These are phyloP conservation scores for Lagopus leucura DNA, from an alignment of 2,113 vertebrate genomes.

Conservation along the genomic window DNA sequence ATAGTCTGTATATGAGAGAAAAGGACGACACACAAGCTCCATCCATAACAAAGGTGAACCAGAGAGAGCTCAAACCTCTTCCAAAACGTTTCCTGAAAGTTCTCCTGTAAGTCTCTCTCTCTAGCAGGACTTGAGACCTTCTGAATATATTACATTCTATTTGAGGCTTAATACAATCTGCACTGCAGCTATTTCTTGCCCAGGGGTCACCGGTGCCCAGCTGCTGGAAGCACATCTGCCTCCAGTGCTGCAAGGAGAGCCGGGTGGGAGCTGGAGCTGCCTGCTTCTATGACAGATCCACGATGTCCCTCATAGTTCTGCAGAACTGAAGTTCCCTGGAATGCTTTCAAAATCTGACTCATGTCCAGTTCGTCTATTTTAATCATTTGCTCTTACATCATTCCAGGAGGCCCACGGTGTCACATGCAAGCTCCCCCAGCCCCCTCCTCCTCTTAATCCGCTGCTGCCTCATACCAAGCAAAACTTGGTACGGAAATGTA, in stretches of 20 bases:
- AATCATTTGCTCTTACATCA: constrained; percentile 74
- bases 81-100: not conserved
- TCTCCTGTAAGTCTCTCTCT: not conserved
- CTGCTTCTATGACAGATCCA: constrained; percentile 46
- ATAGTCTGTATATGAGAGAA: not conserved
- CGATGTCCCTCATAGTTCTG: constrained; percentile 52
- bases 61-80: not conserved
- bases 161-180: not conserved
- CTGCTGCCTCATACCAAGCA: not conserved
- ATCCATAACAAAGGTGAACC: not conserved
- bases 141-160: not conserved
- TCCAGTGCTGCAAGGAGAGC: not conserved
- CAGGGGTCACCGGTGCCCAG: not conserved
- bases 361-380: constrained; percentile 73
- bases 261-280: not conserved
- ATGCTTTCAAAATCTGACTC: constrained; percentile 73
- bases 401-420: constrained; percentile 60
- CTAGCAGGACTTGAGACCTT: not conserved
- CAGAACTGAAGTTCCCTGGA: constrained; percentile 66
- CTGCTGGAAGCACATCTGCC: not conserved
- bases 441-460: not conserved
- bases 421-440: constrained; percentile 44
- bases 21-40: not conserved
- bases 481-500: not conserved
- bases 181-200: not conserved